Evolutionary conservation across 2,888 invertebrate genomes (phyloP).

Genomic region (Eremobia ochroleuca): DNA sequence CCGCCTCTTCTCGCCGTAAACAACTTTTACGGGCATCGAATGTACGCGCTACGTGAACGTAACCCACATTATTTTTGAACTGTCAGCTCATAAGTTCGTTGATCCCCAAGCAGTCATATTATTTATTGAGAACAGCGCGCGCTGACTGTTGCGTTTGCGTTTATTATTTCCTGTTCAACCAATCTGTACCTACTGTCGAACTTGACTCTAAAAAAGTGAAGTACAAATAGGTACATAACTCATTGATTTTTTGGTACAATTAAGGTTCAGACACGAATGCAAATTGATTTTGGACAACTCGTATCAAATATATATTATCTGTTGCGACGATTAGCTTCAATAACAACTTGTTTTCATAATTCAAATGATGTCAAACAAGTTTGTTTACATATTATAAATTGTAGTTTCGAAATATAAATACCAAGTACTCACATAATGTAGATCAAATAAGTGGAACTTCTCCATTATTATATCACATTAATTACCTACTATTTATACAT

Average conservation of each 20-base stretch:
- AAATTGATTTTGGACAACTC: conserved; percentile 25
- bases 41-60: conserved; percentile 90
- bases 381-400: conserved; percentile 45
- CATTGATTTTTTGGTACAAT: conserved; percentile 25
- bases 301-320: conserved; percentile 18
- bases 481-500: conserved; percentile 16
- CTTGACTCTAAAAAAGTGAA: conserved; percentile 69
- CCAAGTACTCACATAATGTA: conserved; percentile 38
- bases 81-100: conserved; percentile 90
- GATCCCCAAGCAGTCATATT: conserved; percentile 84
- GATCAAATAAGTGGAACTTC: conserved; percentile 38
- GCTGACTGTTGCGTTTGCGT: conserved; percentile 78
- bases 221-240: conserved; percentile 10
- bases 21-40: conserved; percentile 90
- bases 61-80: conserved; percentile 91
- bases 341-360: conserved; percentile 56
- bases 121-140: conserved; percentile 88
- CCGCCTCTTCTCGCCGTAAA: conserved; percentile 84
- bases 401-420: conserved; percentile 45
- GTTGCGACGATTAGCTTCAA: conserved; percentile 30
- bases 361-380: conserved; percentile 44
- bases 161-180: conserved; percentile 84
- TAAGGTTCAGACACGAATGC: background rate
- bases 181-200: conserved; percentile 70
- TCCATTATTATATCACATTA: conserved; percentile 25